phyloP scores from a whole-genome alignment of 2,888 invertebrate species.

The Isoperla grammatica region DNA sequence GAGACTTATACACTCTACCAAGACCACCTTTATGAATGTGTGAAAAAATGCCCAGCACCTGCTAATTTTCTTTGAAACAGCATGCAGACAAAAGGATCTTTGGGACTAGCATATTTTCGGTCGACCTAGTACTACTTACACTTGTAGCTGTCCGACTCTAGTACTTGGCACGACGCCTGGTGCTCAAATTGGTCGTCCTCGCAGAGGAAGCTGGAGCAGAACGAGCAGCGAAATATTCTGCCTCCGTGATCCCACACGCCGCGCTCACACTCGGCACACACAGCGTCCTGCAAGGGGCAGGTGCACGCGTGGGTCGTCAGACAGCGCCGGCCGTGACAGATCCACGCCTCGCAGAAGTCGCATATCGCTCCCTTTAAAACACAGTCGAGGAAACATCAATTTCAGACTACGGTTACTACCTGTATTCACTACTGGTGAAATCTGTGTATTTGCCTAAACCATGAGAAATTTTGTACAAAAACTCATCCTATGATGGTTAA shows the following conservation, averaged over 20 bases:
- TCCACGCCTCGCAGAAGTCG: conserved; percentile 96
- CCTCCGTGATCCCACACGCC: conserved; percentile 96
- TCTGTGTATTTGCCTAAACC: no score
- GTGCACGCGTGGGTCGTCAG: conserved; percentile 84
- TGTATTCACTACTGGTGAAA: no score
- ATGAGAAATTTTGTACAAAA: not conserved
- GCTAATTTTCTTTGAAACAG: no score
- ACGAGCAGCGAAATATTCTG: conserved; percentile 84
- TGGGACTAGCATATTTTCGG: no score
- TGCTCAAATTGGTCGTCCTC: conserved; percentile 97
- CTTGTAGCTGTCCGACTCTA: conserved; percentile 93
- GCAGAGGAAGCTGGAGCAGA: conserved; percentile 82
- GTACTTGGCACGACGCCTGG: conserved; percentile 92
- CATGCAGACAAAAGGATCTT: no score
- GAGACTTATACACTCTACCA: no score
- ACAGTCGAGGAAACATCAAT: conserved; percentile 9
- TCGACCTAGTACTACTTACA: no score
- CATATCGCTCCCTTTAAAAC: conserved; percentile 81
- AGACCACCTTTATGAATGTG: no score
- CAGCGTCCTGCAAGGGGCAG: conserved; percentile 83
- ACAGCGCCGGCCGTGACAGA: conserved; percentile 92
- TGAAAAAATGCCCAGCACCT: no score
- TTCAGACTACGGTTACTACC: no score
- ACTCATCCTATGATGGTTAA: no score
- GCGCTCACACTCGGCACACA: conserved; percentile 88